Evolutionary conservation across 2,888 invertebrate species (phyloP), one percentile per base, ranked within the genome.

Genomic region (Athripsodes cinereus): DNA sequence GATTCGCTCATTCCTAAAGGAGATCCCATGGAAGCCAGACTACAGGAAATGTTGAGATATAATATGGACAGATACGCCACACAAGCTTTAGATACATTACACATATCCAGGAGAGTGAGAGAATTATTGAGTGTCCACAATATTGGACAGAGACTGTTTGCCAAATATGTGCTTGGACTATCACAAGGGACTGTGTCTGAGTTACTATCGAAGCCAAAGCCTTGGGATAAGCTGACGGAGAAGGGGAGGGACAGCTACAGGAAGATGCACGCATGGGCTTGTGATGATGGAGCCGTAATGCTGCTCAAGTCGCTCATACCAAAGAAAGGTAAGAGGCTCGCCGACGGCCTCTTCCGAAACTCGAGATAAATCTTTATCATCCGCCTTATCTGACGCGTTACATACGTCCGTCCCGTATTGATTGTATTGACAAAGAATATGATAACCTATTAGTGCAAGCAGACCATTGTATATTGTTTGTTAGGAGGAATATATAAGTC

Each of bases 231-330:
- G 78, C 81, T 99, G 70, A 99, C 99, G 59, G 99, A 99, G 79
- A 99, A 99, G 75, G 99, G 99, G 34, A 82, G 98, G 57, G 99
- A 99, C 80, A 97, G 97, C 68, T 99, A 99, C 79, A 82, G 99
- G 70, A 97, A 98, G 79, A 99, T 99, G 96, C 96, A 97, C 79
- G 95, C 95, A 69, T 99, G 99, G 99, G 95, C 97, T 66, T 92
- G 92, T 74, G 98, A 98, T 79, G 96, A 97, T 72, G 90, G 91
- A 69, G 96, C 98, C 69, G 93, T 99, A 69, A 85, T 95, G 82
- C 88, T 97, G 68, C 87, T 99, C 74, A 98, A 99, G 79, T 93
- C 96, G 66, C 88, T 99, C 73, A 96, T 97, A 80, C 95, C 95
- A 73, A 94, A 93, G 83, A 94, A 95, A 93, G 94, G 94, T 94